Percentiles rank a stretch among this genome's conserved stretches.
Conservation (phyloP, 1,140 invertebrate genomes). For the Mercenaria mercenaria region DNA sequence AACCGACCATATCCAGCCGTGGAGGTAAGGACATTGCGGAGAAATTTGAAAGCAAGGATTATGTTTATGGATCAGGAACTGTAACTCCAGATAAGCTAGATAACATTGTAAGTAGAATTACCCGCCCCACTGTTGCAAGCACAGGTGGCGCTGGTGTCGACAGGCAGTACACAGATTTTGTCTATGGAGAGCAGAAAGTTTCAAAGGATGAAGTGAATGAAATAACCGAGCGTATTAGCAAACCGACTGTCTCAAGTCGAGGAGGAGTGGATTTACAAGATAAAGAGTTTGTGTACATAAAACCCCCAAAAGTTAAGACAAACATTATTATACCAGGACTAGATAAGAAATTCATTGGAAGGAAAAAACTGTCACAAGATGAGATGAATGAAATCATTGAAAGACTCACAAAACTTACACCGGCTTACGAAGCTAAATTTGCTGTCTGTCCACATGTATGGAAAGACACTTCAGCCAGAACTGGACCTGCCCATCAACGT, state of each 20-base stretch:
- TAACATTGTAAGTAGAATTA: slow-evolving; percentile 72
- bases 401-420: slow-evolving; percentile 76
- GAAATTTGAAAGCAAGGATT: slow-evolving; percentile 74
- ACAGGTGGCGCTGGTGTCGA: slow-evolving; percentile 72
- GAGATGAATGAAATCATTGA: slow-evolving; percentile 75
- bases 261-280: slow-evolving; percentile 71
- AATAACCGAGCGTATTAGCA: slow-evolving; percentile 76
- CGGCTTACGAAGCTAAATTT: slow-evolving; percentile 80
- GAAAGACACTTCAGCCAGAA: slow-evolving; percentile 71
- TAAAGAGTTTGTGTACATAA: slow-evolving; percentile 76
- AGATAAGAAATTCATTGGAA: slow-evolving; percentile 73
- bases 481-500: slow-evolving; percentile 70
- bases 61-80: slow-evolving; percentile 72
- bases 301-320: slow-evolving; percentile 71
- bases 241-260: slow-evolving; percentile 74
- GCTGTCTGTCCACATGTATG: slow-evolving; percentile 77
- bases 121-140: slow-evolving; percentile 76
- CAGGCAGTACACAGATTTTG: slow-evolving; percentile 73
- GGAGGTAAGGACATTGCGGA: slow-evolving; percentile 72
- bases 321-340: slow-evolving; percentile 75
- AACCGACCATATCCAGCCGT: slow-evolving; percentile 75
- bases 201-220: slow-evolving; percentile 69
- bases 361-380: slow-evolving; percentile 68
- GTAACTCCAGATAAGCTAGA: slow-evolving; percentile 70
- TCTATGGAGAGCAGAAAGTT: slow-evolving; percentile 74